phyloP scores from a whole-genome alignment of 1,140 invertebrate species.

The Helicoverpa armigera region DNA sequence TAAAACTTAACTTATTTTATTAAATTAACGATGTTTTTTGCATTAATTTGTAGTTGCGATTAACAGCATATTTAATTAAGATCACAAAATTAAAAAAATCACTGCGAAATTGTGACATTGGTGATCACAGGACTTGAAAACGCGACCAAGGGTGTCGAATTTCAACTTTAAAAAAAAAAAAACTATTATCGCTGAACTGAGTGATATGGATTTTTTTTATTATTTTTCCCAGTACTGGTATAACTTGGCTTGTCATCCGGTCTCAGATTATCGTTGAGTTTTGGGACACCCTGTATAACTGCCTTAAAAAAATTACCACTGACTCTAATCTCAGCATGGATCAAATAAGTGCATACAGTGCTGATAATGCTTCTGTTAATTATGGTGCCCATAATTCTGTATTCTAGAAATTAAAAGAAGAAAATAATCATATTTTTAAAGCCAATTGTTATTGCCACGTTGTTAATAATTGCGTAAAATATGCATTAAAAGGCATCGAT shows the following conservation, averaged over 20 bases:
- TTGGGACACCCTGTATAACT: slow-evolving; percentile 14
- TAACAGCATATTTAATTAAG: no score
- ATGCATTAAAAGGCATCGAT: not conserved
- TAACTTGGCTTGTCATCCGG: slow-evolving; percentile 14
- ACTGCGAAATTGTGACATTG: no score
- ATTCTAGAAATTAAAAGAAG: not conserved
- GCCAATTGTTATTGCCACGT: not conserved
- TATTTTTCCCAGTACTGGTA: slow-evolving; percentile 15
- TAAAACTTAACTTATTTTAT: slow-evolving; percentile 21
- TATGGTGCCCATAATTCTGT: not conserved
- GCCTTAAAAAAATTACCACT: no score
- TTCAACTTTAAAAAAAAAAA: no score
- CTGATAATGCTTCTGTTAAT: not conserved
- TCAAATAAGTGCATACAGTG: not conserved
- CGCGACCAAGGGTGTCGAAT: no score
- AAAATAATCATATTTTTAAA: not conserved
- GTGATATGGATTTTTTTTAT: slow-evolving; percentile 1
- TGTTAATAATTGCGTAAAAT: not conserved
- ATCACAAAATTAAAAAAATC: no score
- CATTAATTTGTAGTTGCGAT: not conserved
- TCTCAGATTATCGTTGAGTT: slow-evolving; percentile 13
- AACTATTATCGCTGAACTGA: no score
- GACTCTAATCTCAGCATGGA: no score
- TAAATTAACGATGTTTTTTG: slow-evolving; percentile 13
- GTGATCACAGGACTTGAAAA: no score